Evolutionary conservation across 2,797 vertebrate genomes (phyloP).

Genomic region (Pseudomugil gertrudae): DNA sequence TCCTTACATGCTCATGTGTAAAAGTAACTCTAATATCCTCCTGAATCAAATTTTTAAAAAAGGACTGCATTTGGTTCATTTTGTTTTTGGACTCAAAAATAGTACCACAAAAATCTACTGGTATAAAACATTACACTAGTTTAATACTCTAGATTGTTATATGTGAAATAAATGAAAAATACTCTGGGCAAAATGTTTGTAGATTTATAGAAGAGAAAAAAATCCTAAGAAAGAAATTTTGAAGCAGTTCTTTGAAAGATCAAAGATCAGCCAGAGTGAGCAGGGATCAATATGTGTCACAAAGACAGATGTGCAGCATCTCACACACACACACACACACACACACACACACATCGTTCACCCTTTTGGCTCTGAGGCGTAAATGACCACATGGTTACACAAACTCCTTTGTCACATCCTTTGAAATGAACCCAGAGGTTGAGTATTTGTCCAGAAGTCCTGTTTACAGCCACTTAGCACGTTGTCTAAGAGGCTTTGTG

Average conservation of each 20-base stretch:
- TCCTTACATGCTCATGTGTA: not conserved
- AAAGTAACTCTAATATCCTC: not conserved
- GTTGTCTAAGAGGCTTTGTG: conserved; percentile 7
- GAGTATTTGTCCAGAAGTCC: conserved; percentile 4
- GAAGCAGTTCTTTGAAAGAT: conserved; percentile 10
- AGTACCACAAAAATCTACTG: too few relatives aligned
- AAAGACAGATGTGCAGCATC: not conserved
- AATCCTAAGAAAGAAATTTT: not conserved
- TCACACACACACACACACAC: too few relatives aligned
- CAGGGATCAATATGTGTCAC: not conserved
- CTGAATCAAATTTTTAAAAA: not conserved
- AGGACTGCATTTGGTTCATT: too few relatives aligned
- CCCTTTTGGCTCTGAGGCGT: not conserved
- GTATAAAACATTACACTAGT: not conserved
- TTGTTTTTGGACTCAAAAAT: too few relatives aligned
- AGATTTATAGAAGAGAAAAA: conserved; percentile 3
- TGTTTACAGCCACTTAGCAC: conserved; percentile 26
- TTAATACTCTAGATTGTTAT: not conserved
- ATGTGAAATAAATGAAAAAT: not conserved
- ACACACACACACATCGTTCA: conserved; percentile 2
- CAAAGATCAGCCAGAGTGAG: not conserved
- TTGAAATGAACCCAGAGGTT: conserved; percentile 1
- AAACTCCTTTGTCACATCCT: conserved; percentile 1
- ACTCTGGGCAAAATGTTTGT: not conserved
- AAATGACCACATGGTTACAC: conserved; percentile 12